Evolutionary conservation across 1,140 invertebrate species (phyloP).

Genomic region (Cyphomyrmex costatus): DNA sequence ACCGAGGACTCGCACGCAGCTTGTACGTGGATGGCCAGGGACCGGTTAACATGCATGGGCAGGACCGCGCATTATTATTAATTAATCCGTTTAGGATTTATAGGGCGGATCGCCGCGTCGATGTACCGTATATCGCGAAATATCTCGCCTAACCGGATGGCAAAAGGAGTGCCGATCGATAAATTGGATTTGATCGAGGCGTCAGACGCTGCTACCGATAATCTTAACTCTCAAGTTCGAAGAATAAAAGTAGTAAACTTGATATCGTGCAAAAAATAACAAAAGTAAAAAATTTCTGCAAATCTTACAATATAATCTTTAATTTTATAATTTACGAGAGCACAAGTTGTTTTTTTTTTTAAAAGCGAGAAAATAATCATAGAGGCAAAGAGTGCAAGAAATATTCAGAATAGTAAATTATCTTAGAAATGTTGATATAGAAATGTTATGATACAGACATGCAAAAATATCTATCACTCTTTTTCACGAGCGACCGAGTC

Average conservation of each 20-base stretch:
- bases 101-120: slow-evolving; percentile 64
- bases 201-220: not conserved
- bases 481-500: not conserved
- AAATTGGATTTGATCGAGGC: slow-evolving; percentile 1
- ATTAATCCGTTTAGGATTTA: slow-evolving; percentile 78
- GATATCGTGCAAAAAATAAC: too few relatives aligned
- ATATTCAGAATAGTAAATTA: not conserved
- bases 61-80: slow-evolving; percentile 75
- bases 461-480: not conserved
- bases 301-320: not conserved
- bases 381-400: not conserved
- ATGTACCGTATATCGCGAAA: not conserved
- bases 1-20: slow-evolving; percentile 73
- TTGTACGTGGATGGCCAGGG: slow-evolving; percentile 46
- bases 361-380: not conserved
- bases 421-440: not conserved
- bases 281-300: not conserved
- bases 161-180: slow-evolving; percentile 46
- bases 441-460: not conserved
- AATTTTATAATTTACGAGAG: not conserved
- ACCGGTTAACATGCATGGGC: slow-evolving; percentile 69
- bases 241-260: not conserved
- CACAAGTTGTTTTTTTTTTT: not conserved
- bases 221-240: not conserved
- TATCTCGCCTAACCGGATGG: not conserved